Base-by-base conservation (phyloP, 1,140 invertebrate genomes). In the Drosophila sp. region DNA sequence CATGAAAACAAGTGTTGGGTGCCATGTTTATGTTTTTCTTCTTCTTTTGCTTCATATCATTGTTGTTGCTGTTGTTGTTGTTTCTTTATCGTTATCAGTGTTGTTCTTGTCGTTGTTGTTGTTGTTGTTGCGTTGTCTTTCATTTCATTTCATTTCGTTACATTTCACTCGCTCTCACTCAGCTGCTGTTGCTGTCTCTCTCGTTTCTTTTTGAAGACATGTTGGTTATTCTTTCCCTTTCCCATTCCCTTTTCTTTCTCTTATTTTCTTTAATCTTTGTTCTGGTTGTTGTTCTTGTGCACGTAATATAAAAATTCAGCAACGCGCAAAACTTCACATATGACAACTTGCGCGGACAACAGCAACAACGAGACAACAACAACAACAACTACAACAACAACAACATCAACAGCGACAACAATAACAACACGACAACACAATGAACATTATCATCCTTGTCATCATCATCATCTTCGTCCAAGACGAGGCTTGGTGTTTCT, bases 271-370 rank as follows among this genome's bases (percentile, higher is more conserved):
- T 72, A 38, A 50, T 57, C 64, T 67, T 46, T 46, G 56, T 65
- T 76, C 29, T 53, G 67, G 25, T 57, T 59, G 56, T 45, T 63
- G 66, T 61, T 64, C 58, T 27, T 72, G 51, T 57, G 69, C 45
- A 72, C 53, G 75, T 78, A 87, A 86, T 87, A 87, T 87, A 78
- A 86, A 74, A 86, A 87, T 86, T 78, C 82, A 82, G 78, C 80
- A 86, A 72, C 82, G 82, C 78, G 71, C 78, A 76, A 76, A 87
- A 89, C 82, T 86, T 82, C 82, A 87, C 83, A 87, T 87, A 87
- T 87, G 82, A 86, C 82, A 86, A 76, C 81, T 59, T 57, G 45
- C 62, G 25, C 7, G 34, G 29, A 51, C 53, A 66, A 21, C 36
- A 57, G 8, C 25, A 43, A 16, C 36, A 32, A 43, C 27, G 61